phyloP scores from a whole-genome alignment of 2,113 vertebrate species.

The Phrynocephalus versicolor region DNA sequence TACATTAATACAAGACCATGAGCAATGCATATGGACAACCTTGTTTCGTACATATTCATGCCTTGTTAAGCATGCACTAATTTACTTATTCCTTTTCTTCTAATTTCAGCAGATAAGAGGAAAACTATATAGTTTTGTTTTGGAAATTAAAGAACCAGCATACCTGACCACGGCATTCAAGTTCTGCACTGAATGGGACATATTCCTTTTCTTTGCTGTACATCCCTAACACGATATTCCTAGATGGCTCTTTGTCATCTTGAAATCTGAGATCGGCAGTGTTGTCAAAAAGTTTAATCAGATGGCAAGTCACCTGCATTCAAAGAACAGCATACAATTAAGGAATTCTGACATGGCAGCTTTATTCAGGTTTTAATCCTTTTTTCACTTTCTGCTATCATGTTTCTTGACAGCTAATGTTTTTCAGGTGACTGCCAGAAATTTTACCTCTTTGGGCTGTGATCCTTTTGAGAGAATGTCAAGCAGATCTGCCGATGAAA shows the following conservation, averaged over 20 bases:
- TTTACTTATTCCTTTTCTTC: not conserved
- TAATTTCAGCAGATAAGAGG: not conserved
- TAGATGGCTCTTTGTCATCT: conserved; percentile 48
- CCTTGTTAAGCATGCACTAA: not conserved
- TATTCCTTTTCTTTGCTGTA: conserved; percentile 82
- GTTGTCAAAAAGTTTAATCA: conserved; percentile 82
- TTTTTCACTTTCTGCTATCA: not conserved
- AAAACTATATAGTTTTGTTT: not conserved
- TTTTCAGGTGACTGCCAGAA: not conserved
- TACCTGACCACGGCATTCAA: conserved; percentile 76
- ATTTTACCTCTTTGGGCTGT: conserved; percentile 78
- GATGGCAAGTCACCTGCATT: conserved; percentile 75
- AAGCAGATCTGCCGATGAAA: conserved; percentile 83
- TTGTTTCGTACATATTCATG: not conserved
- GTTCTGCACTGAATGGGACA: conserved; percentile 71
- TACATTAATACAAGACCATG: not conserved
- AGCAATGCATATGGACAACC: not conserved
- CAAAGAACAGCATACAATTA: conserved; percentile 19
- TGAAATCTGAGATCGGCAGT: conserved; percentile 78
- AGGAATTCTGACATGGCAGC: not conserved
- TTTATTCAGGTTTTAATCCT: not conserved
- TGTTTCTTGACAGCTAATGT: conserved; percentile 17
- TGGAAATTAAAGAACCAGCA: conserved; percentile 11
- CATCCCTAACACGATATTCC: conserved; percentile 75
- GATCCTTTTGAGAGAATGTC: conserved; percentile 82